These are phyloP conservation scores for Ichneumoninae sp. DNA, from an alignment of 2,888 invertebrate species.

Conservation along the genomic window DNA sequence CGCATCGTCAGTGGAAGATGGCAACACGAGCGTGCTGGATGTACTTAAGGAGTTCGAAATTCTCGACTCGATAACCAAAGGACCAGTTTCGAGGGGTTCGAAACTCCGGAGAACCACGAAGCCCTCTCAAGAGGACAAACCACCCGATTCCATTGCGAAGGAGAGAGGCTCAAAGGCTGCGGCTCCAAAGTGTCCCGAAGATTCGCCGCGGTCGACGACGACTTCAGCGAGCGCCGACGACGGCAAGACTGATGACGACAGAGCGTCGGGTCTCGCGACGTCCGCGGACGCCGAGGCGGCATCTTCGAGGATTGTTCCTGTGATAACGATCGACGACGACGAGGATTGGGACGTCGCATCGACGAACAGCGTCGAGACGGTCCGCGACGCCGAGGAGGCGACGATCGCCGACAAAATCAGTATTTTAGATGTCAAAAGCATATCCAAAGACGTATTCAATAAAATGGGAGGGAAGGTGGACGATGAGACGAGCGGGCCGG, in stretches of 20 bases:
- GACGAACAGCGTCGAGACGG: not conserved
- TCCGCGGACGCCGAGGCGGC: not conserved
- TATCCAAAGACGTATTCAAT: conserved; percentile 63
- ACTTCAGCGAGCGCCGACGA: not conserved
- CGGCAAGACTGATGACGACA: not conserved
- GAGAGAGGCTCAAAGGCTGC: not conserved
- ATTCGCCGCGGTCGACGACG: not conserved
- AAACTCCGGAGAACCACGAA: not conserved
- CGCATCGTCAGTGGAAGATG: not conserved
- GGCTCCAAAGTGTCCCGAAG: not conserved
- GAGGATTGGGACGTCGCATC: conserved; percentile 5
- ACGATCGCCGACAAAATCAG: conserved; percentile 17
- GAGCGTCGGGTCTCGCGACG: not conserved
- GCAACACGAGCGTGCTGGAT: conserved; percentile 1
- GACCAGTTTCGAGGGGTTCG: too few relatives aligned
- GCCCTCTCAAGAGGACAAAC: not conserved
- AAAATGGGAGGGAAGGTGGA: conserved; percentile 2
- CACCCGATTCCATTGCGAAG: not conserved
- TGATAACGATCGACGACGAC: conserved; percentile 30
- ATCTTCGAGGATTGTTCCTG: conserved; percentile 8
- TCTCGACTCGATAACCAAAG: conserved; percentile 1
- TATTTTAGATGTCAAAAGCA: conserved; percentile 64
- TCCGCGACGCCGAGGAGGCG: not conserved
- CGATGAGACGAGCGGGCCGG: too few relatives aligned
- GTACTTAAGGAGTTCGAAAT: conserved; percentile 8